Evolutionary conservation across 2,888 invertebrate species (phyloP).

Genomic region (Orchestes rusci): DNA sequence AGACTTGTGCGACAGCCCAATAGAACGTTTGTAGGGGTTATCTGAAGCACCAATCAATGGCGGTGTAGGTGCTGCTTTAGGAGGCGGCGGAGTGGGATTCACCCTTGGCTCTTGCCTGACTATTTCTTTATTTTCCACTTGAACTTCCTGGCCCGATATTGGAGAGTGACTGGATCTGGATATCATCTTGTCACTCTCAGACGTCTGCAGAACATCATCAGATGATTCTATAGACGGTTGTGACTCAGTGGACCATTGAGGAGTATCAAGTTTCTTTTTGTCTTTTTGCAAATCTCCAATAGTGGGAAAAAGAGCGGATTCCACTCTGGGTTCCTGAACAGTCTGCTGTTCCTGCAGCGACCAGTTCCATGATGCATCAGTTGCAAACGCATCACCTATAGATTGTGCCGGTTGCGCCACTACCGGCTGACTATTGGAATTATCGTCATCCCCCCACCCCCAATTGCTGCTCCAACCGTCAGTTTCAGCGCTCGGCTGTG

Average conservation of each 20-base stretch:
- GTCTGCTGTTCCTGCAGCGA: conserved; percentile 45
- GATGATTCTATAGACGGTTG: conserved; percentile 61
- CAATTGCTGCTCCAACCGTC: conserved; percentile 53
- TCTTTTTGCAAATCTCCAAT: conserved; percentile 37
- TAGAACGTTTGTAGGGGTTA: conserved; percentile 37
- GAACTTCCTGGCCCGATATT: conserved; percentile 29
- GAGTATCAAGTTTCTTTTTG: conserved; percentile 42
- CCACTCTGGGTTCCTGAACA: no score
- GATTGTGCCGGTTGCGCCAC: conserved; percentile 14
- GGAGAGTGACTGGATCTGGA: conserved; percentile 46
- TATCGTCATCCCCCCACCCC: conserved; percentile 54
- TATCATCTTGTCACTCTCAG: conserved; percentile 51
- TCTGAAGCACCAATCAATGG: conserved; percentile 27
- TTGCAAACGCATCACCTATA: conserved; percentile 49
- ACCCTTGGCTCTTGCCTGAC: conserved; percentile 17
- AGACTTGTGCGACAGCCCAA: conserved; percentile 45
- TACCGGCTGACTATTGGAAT: conserved; percentile 36
- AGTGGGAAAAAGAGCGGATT: conserved; percentile 37
- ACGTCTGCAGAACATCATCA: conserved; percentile 53
- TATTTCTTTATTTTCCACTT: conserved; percentile 38
- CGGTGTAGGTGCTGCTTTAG: conserved; percentile 28
- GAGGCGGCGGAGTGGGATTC: conserved; percentile 38
- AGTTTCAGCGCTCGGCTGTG: conserved; percentile 20
- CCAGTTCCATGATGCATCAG: conserved; percentile 58
- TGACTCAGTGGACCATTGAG: conserved; percentile 61